Conservation (phyloP, 2,888 invertebrate species). For the Cephalotes varians region DNA sequence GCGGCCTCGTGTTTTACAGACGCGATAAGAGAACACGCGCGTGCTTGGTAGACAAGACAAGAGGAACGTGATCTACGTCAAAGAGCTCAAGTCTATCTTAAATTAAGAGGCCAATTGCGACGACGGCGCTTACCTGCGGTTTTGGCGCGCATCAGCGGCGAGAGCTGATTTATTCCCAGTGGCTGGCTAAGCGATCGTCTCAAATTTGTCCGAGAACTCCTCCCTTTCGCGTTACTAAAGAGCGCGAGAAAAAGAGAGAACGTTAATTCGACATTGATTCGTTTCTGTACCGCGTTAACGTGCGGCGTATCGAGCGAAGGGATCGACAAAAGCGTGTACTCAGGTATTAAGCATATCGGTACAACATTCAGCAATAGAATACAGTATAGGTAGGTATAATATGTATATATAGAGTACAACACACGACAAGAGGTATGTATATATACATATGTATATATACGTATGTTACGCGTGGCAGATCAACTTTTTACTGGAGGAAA, state of each 20-base stretch:
- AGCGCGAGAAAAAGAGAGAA: slow-evolving; percentile 56
- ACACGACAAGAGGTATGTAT: slow-evolving; percentile 54
- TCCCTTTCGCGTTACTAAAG: slow-evolving; percentile 84
- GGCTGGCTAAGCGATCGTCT: slow-evolving; percentile 91
- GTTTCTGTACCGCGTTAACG: slow-evolving; percentile 38
- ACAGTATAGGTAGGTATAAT: slow-evolving; percentile 68
- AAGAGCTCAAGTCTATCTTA: slow-evolving; percentile 48
- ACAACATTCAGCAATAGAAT: slow-evolving; percentile 84
- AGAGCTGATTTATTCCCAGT: slow-evolving; percentile 88
- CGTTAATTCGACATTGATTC: slow-evolving; percentile 59
- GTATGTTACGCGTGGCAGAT: slow-evolving; percentile 79
- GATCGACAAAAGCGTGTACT: slow-evolving; percentile 78
- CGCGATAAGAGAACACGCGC: slow-evolving; percentile 25
- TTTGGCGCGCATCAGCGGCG: slow-evolving; percentile 87
- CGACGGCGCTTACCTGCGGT: slow-evolving; percentile 84
- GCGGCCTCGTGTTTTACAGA: neutral
- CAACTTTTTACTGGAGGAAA: slow-evolving; percentile 81
- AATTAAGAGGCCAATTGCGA: slow-evolving; percentile 9
- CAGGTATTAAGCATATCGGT: slow-evolving; percentile 79
- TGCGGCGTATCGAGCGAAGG: slow-evolving; percentile 62
- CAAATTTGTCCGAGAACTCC: slow-evolving; percentile 85
- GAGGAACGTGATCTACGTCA: slow-evolving; percentile 62
- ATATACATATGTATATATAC: slow-evolving; percentile 50
- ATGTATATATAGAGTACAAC: slow-evolving; percentile 42
- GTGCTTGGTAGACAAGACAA: slow-evolving; percentile 60